Evolutionary conservation across 2,797 vertebrate genomes (phyloP), one percentile per base, ranked within the genome.

Genomic region (Clarias platycephalus): DNA sequence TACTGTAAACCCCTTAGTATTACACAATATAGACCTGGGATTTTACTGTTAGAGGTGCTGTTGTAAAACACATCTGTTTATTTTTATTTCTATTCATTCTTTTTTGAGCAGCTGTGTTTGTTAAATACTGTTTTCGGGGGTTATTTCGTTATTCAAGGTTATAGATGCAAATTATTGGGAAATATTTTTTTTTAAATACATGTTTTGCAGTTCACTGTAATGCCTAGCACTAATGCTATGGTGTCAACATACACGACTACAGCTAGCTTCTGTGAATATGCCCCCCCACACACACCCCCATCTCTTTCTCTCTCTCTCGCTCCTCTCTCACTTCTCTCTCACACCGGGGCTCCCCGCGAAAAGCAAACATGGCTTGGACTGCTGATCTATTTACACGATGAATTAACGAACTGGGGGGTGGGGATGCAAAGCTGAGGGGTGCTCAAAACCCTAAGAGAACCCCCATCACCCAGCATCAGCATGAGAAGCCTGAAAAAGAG

Each of bases 301-400:
- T 40, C 67, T 70, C 70, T 22, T 24, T 44, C 75, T 24, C 75
- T 7, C 22, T 16, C 22, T 3, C 49, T 7, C 49, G 9, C n/a
- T 26, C 44, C 44, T n/a, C 40, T 3, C 71, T 26, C 57, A 71
- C 68, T 44, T 77, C 83, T 70, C 86, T n/a, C 82, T 71, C 88
- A 81, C 70, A 94, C 92, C 94, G 93, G 93, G 91, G 93, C 94
- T 94, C 93, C 94, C 93, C 94, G 91, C 86, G 81, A 90, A 96
- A 92, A 96, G 93, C 93, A 96, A 96, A 96, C 95, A 96, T 86
- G 90, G 93, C 92, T 95, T 91, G 91, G 92, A 93, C 93, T 93
- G 93, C 94, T 96, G 95, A 95, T 96, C 95, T 96, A 93, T 96
- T 96, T 96, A 94, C 93, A 94, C 93, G 95, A 94, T 96, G 95